These are phyloP conservation scores for Sarcophaga subvicina DNA, from an alignment of 2,888 invertebrate species.

Conservation along the genomic window DNA sequence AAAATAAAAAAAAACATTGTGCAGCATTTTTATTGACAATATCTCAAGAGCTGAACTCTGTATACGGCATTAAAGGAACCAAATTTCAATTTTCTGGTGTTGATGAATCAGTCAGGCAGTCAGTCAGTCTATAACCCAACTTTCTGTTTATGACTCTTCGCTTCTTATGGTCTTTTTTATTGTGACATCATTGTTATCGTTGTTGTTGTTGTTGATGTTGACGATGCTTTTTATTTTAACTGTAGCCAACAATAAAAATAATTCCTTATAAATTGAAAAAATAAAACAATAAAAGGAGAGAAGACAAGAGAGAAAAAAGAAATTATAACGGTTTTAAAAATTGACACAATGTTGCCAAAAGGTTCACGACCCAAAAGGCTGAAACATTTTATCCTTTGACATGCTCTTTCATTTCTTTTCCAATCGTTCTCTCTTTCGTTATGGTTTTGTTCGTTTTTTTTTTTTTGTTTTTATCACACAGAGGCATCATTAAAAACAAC, in stretches of 20 bases:
- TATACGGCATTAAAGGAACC: no score
- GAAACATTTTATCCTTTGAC: slow-evolving; percentile 60
- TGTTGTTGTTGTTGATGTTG: background rate
- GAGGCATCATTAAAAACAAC: slow-evolving; percentile 44
- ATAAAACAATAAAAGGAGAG: background rate
- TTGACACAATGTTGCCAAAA: slow-evolving; percentile 68
- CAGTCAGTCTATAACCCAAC: no score
- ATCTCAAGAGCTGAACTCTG: no score
- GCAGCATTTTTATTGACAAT: no score
- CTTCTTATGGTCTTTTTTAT: no score
- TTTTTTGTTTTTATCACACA: slow-evolving; percentile 39
- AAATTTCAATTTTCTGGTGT: no score
- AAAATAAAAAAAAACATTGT: no score
- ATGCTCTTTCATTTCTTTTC: slow-evolving; percentile 39
- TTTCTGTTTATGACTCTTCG: no score
- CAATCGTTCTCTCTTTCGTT: background rate
- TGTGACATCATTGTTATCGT: no score
- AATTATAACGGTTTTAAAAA: slow-evolving; percentile 54
- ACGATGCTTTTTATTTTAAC: background rate
- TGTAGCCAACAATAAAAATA: slow-evolving; percentile 13
- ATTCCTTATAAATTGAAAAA: slow-evolving; percentile 33
- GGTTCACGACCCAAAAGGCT: slow-evolving; percentile 66
- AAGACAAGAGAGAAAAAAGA: background rate
- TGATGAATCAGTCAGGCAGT: no score
- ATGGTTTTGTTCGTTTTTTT: slow-evolving; percentile 2